Percentiles rank a stretch among this genome's conserved stretches.
phyloP scores from a whole-genome alignment of 1,140 invertebrate genomes.

The Zaprionus tsacasi region DNA sequence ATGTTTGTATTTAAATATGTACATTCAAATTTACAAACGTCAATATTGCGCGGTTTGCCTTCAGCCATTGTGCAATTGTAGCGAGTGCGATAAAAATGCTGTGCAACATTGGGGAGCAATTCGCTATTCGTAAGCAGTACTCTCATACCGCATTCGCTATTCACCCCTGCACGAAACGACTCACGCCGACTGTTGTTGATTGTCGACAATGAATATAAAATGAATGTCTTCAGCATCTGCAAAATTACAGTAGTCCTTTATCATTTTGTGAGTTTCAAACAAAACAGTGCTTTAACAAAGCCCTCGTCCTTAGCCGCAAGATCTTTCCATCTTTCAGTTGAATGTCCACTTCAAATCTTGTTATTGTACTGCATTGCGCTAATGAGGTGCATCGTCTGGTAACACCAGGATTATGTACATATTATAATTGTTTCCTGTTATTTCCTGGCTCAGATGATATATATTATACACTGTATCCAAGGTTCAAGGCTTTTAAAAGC shows the following conservation, averaged over 20 bases:
- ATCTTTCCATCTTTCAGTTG: conserved; percentile 9
- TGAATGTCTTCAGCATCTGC: conserved; percentile 37
- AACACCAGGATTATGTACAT: background rate
- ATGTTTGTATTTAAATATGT: background rate
- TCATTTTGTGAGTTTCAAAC: conserved; percentile 33
- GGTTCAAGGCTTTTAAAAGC: too few species aligned
- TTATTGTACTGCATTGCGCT: conserved; percentile 71
- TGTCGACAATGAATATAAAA: conserved; percentile 61
- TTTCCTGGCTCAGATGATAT: too few species aligned
- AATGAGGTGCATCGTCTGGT: conserved; percentile 58
- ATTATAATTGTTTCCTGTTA: conserved; percentile 3
- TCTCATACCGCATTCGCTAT: background rate
- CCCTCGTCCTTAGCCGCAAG: conserved; percentile 6
- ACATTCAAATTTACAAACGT: background rate
- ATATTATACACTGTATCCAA: too few species aligned
- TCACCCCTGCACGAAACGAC: background rate
- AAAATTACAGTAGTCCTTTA: conserved; percentile 27
- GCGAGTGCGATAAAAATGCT: conserved; percentile 1
- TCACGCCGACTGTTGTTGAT: conserved; percentile 12
- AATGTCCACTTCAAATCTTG: conserved; percentile 66
- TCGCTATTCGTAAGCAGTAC: conserved; percentile 11
- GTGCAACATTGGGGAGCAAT: conserved; percentile 32
- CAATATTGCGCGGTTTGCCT: conserved; percentile 9
- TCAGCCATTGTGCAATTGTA: conserved; percentile 21
- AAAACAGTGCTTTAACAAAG: conserved; percentile 46